Evolutionary conservation across 2,888 invertebrate genomes (phyloP).

Genomic region (Tinea trinotella): DNA sequence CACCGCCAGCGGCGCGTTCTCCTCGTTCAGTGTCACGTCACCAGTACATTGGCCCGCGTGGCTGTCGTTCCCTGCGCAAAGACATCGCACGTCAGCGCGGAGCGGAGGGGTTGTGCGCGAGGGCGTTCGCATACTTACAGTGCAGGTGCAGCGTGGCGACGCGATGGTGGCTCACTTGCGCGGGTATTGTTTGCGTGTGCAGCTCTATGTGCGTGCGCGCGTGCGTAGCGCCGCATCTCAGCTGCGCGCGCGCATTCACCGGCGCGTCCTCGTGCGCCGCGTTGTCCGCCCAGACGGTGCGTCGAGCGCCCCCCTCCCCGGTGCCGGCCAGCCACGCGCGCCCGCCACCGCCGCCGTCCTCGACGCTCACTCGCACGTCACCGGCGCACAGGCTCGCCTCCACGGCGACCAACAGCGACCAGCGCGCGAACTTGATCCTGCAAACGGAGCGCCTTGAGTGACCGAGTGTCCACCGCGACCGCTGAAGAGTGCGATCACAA

Average conservation of each 20-base stretch:
- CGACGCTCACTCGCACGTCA: conserved; percentile 67
- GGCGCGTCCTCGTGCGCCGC: conserved; percentile 75
- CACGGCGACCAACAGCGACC: conserved; percentile 52
- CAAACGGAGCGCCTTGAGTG: not conserved
- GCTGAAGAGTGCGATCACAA: not conserved
- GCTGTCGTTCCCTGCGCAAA: conserved; percentile 24
- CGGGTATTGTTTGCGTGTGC: conserved; percentile 39
- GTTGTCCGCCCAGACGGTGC: conserved; percentile 87
- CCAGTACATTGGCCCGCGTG: conserved; percentile 48
- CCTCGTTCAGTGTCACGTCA: conserved; percentile 39
- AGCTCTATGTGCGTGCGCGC: conserved; percentile 27
- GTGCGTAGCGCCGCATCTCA: conserved; percentile 26
- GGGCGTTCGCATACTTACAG: conserved; percentile 51
- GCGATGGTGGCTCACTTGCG: conserved; percentile 34
- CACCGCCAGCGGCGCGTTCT: conserved; percentile 43
- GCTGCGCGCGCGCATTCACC: conserved; percentile 54
- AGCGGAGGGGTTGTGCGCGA: not conserved
- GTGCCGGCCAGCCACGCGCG: conserved; percentile 53
- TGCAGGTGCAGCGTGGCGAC: conserved; percentile 32
- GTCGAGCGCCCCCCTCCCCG: conserved; percentile 71
- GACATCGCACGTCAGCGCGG: not conserved
- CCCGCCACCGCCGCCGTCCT: conserved; percentile 39
- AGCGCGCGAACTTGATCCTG: conserved; percentile 42
- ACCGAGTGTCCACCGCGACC: not conserved
- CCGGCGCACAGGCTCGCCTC: conserved; percentile 47